Base-by-base conservation (phyloP, 2,797 vertebrate species). In the Syncerus caffer region DNA sequence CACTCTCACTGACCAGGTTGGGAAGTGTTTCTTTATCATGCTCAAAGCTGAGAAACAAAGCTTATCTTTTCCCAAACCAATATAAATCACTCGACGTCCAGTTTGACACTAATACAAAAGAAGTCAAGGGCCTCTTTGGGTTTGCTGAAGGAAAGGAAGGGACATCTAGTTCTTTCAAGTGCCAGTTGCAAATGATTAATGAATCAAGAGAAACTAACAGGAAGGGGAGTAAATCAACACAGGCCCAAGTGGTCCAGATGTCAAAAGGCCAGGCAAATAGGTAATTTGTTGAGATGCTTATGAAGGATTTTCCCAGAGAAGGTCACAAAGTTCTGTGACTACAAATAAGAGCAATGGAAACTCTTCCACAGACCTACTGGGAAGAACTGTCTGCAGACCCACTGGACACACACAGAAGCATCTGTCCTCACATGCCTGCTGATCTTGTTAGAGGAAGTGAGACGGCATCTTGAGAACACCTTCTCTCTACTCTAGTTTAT, bases 61-160 rank as follows among this genome's bases (percentile, higher is more conserved):
- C 57, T 97, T 96, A 93, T 96, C 96, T 96, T 91, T 71, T 34
- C 85, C 50, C 67, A 86, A 86, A 83, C 90, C 85, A 94, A 97
- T 98, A 97, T 97, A 97, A 98, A 97, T 97, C 93, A 97, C 31
- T 97, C 38, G 47, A 29, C 13, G 45, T 47, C 87, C 74, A 87
- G 53, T 67, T 71, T 93, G 96, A 97, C 88, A 94, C 25, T 57
- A 97, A 96, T 85, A 93, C 85, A 31, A 86, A 93, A 95, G 45
- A 83, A 95, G 67, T 57, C 79, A 95, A 96, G 58, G 60, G 31
- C 45, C 34, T 93, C 84, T 95, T 83, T 64, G 29, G 31, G 19
- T 94, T 94, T 96, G 57, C 78, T 78, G 71, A 89, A 89, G 89
- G 82, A 62, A 96, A 92, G 38, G 50, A 96, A 29, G 80, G 25